phyloP scores from a whole-genome alignment of 2,797 vertebrate species.

The Microhierax caerulescens region DNA sequence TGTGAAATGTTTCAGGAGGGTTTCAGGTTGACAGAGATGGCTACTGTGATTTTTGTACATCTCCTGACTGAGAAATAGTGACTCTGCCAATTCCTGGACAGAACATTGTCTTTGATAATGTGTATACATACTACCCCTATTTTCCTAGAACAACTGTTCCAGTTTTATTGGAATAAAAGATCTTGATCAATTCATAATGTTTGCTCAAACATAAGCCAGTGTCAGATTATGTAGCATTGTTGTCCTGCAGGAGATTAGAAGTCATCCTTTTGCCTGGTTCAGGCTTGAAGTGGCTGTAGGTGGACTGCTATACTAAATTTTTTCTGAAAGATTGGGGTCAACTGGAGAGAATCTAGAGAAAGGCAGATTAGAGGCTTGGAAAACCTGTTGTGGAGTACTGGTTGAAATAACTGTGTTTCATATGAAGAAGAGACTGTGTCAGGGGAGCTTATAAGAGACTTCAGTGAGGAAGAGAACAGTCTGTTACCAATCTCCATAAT shows the following conservation, averaged over 20 bases:
- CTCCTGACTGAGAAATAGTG: neutral
- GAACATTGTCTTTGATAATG: neutral
- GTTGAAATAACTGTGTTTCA: neutral
- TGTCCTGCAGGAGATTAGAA: neutral
- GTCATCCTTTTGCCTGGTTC: neutral
- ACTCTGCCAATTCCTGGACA: neutral
- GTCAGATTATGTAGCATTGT: neutral
- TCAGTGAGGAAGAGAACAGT: neutral
- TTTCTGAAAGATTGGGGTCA: slow-evolving; percentile 27
- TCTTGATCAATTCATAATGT: neutral
- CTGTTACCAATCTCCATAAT: neutral
- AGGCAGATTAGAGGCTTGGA: neutral
- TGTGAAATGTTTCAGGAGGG: neutral
- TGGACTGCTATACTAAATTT: neutral
- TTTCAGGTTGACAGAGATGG: neutral
- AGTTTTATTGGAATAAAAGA: neutral
- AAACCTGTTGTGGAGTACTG: neutral
- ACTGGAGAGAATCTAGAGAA: neutral
- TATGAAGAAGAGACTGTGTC: neutral
- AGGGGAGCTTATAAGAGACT: neutral
- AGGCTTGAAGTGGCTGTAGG: neutral
- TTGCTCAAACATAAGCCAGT: neutral
- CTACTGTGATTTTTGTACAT: neutral
- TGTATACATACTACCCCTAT: neutral
- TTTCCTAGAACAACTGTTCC: neutral